phyloP scores from a whole-genome alignment of 1,140 invertebrate genomes.

The Amphibalanus amphitrite region DNA sequence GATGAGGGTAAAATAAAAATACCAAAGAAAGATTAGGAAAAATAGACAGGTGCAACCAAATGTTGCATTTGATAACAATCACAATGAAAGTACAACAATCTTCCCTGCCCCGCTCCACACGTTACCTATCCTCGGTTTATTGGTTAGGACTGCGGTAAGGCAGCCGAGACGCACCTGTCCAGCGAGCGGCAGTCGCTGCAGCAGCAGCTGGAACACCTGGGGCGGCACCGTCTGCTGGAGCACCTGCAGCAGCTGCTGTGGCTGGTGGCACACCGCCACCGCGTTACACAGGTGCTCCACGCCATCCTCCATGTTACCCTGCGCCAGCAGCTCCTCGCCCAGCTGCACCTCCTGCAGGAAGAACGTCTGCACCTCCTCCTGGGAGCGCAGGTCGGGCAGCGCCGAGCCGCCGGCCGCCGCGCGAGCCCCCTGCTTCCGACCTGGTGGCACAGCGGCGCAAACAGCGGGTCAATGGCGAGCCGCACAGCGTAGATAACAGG shows the following conservation, averaged over 20 bases:
- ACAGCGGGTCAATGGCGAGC: too few species aligned
- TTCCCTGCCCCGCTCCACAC: too few species aligned
- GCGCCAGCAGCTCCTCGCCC: conserved; percentile 72
- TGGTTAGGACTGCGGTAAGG: too few species aligned
- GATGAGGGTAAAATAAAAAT: too few species aligned
- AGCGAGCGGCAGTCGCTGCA: conserved; percentile 56
- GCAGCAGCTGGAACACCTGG: conserved; percentile 68
- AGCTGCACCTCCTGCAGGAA: conserved; percentile 55
- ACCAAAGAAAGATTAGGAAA: too few species aligned
- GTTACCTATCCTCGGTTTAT: too few species aligned
- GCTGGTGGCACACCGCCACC: conserved; percentile 88
- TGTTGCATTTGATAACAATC: too few species aligned
- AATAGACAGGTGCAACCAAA: too few species aligned
- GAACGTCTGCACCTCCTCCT: conserved; percentile 80
- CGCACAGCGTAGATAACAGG: too few species aligned
- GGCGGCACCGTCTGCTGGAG: conserved; percentile 87
- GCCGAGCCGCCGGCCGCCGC: conserved; percentile 26
- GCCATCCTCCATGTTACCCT: conserved; percentile 69
- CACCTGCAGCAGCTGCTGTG: conserved; percentile 73
- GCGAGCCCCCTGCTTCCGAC: conserved; percentile 25
- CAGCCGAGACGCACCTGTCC: conserved; percentile 29
- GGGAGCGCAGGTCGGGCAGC: conserved; percentile 68
- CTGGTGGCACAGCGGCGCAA: conserved; percentile 9
- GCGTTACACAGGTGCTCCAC: conserved; percentile 89
- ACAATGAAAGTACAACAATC: too few species aligned